A percentile compares a stretch with the other conserved stretches of the same genome.
These are phyloP conservation scores for Thaumetopoea pityocampa DNA, from an alignment of 1,140 invertebrate genomes.

Conservation along the genomic window DNA sequence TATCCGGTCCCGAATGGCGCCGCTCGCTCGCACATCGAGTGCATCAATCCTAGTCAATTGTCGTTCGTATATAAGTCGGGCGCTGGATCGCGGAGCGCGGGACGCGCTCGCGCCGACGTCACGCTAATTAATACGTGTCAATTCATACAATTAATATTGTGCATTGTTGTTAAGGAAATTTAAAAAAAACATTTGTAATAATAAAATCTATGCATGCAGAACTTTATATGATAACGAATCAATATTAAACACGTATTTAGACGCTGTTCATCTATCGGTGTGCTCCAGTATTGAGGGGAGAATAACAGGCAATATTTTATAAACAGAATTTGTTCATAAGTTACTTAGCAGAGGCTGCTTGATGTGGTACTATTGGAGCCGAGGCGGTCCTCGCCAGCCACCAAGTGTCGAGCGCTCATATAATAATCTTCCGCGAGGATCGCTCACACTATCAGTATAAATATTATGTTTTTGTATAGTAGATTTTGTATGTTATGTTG, in stretches of 20 bases:
- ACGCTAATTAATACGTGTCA: conserved; percentile 63
- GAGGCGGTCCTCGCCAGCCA: background rate
- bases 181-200: conserved; percentile 64
- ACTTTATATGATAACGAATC: conserved; percentile 54
- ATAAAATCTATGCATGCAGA: conserved; percentile 63
- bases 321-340: conserved; percentile 7
- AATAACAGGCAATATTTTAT: conserved; percentile 8
- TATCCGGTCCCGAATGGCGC: conserved; percentile 31
- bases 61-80: conserved; percentile 54
- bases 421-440: conserved; percentile 11
- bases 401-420: background rate
- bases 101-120: conserved; percentile 15
- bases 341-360: background rate
- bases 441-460: conserved; percentile 30
- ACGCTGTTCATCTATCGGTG: conserved; percentile 36
- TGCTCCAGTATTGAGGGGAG: conserved; percentile 19
- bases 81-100: background rate
- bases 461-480: conserved; percentile 38
- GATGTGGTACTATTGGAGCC: no score
- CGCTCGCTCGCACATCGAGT: conserved; percentile 31
- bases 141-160: conserved; percentile 70
- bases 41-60: conserved; percentile 71
- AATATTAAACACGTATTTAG: conserved; percentile 44
- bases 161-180: conserved; percentile 64
- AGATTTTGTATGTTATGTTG: conserved; percentile 49